Conservation (phyloP, 1,140 invertebrate species). For the Macrocentrus cingulum region DNA sequence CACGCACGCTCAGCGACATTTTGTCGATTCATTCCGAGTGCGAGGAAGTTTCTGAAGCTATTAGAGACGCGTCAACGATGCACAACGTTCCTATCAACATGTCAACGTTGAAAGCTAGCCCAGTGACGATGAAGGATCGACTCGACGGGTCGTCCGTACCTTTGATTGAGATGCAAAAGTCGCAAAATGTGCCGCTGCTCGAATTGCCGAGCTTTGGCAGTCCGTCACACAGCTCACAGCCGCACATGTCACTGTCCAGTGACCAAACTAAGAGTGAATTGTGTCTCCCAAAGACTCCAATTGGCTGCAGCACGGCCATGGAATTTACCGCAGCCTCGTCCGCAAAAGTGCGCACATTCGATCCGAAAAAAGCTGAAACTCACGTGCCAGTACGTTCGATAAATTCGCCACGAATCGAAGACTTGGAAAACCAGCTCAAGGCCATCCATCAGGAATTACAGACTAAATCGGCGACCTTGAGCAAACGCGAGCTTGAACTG, state of each 20-base stretch:
- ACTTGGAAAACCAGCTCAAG: constrained; percentile 62
- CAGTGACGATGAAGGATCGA: constrained; percentile 22
- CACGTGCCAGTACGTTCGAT: neutral
- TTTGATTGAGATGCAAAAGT: constrained; percentile 30
- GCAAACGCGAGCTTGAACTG: constrained; percentile 61
- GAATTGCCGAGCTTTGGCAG: constrained; percentile 25
- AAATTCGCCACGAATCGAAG: constrained; percentile 30
- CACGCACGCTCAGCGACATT: constrained; percentile 69
- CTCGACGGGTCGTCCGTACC: constrained; percentile 23
- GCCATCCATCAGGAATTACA: constrained; percentile 59
- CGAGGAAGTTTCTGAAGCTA: constrained; percentile 59
- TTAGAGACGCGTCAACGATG: constrained; percentile 36
- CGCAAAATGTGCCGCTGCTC: constrained; percentile 37
- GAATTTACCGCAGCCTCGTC: constrained; percentile 17
- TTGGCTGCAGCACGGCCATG: neutral
- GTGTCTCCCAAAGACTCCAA: constrained; percentile 11
- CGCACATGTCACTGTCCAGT: neutral
- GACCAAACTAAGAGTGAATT: constrained; percentile 19
- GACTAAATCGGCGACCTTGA: constrained; percentile 58
- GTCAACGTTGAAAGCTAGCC: constrained; percentile 40
- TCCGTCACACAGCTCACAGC: constrained; percentile 1
- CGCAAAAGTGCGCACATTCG: neutral
- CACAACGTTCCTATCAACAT: constrained; percentile 36
- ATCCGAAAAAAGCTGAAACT: neutral
- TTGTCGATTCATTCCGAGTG: constrained; percentile 69